Evolutionary conservation across 2,113 vertebrate genomes (phyloP).

Genomic region (Gymnorhina tibicen): DNA sequence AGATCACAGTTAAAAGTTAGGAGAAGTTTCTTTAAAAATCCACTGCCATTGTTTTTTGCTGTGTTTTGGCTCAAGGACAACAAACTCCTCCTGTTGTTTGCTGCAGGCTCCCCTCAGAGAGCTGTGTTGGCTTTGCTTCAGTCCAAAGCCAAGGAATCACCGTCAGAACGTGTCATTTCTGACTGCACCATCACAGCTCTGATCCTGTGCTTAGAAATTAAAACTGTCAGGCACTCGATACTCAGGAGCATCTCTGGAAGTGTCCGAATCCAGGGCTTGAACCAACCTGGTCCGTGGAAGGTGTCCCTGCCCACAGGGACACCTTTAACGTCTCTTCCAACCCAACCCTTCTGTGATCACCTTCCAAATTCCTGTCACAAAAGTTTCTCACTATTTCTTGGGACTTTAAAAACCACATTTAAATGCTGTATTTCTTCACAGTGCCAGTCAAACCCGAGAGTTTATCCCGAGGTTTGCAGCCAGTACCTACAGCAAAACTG

Average conservation of each 20-base stretch:
- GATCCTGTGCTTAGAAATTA: neutral
- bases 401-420: neutral
- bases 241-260: neutral
- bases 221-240: neutral
- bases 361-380: neutral
- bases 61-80: neutral
- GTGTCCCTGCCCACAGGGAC: too few species aligned
- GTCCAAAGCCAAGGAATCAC: neutral
- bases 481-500: neutral
- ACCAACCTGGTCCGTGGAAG: neutral
- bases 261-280: neutral
- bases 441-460: neutral
- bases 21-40: neutral
- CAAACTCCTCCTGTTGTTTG: neutral
- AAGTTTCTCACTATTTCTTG: neutral
- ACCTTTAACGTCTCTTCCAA: too few species aligned
- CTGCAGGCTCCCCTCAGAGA: neutral
- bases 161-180: neutral
- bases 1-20: neutral
- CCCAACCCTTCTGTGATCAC: neutral
- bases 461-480: neutral
- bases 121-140: neutral
- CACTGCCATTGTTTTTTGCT: neutral
- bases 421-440: neutral
- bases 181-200: fast-evolving